Evolutionary conservation across 2,888 invertebrate genomes (phyloP), one percentile per base, ranked within the genome.

Genomic region (Portevinia maculata): DNA sequence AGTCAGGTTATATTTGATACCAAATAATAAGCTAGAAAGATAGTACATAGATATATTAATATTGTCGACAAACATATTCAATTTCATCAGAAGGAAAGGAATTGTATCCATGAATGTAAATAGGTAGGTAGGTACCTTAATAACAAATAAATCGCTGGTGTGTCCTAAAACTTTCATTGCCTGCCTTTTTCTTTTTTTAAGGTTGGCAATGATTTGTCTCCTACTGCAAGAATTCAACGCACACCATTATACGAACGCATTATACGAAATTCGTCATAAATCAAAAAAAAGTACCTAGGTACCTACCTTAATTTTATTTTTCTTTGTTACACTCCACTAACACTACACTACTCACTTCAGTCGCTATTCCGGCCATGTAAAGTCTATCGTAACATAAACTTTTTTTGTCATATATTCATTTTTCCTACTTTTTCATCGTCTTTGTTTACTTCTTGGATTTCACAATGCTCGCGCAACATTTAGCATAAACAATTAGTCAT

Each of bases 401-500:
- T 21, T 32, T 37, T 46, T 7, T 37, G n/a, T 50, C 15, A 39
- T 39, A 13, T 39, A 6, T 60, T 30, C 24, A 34, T 46, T 46
- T 30, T 13, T 44, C 15, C 48, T 21, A 15, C n/a, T 34, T 55
- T 59, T 62, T 9, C 32, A 74, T 62, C 37, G 65, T 17, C 46
- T 52, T 39, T 15, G 34, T 59, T 44, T 48, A 65, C 55, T 48
- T 65, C 39, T 67, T 53, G 13, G 62, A 55, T 83, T 83, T 78
- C 83, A 83, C 78, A 73, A 78, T 39, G 46, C 73, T 78, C 65
- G 62, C 62, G 73, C 67, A 83, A 78, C 71, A 83, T 73, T 83
- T 64, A 67, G 73, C 71, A 83, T 71, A 62, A 60, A 57, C 83
- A 78, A 83, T 83, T 83, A 83, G 83, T 83, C 83, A 83, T 83